Conservation (phyloP, 2,888 invertebrate genomes). For the Latrodectus hesperus region DNA sequence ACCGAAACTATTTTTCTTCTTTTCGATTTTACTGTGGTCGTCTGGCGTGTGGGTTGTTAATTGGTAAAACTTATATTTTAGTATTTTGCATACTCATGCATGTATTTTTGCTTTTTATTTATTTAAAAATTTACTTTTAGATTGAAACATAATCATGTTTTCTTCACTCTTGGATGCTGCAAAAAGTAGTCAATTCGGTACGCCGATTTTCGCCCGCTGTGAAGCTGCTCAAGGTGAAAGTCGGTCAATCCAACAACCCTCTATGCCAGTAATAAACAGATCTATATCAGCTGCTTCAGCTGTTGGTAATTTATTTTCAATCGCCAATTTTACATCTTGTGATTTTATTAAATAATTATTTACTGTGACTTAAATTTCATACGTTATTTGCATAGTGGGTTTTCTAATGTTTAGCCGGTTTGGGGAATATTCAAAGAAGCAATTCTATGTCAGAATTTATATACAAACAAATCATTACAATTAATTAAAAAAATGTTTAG, state of each 20-base stretch:
- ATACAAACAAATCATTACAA: too few relatives aligned
- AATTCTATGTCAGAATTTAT: neutral
- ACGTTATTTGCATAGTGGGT: neutral
- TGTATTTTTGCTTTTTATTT: too few relatives aligned
- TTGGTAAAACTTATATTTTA: too few relatives aligned
- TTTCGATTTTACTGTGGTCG: too few relatives aligned
- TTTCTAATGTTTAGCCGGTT: neutral
- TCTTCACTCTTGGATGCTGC: slow-evolving; percentile 73
- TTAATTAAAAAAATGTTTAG: too few relatives aligned
- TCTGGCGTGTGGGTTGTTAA: too few relatives aligned
- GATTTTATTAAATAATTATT: neutral
- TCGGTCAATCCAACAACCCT: slow-evolving; percentile 32
- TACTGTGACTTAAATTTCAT: neutral
- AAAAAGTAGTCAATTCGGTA: slow-evolving; percentile 74
- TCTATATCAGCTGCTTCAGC: slow-evolving; percentile 74
- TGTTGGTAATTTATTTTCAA: slow-evolving; percentile 35
- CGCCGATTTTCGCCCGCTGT: slow-evolving; percentile 74
- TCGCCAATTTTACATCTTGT: slow-evolving; percentile 50
- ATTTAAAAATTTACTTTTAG: too few relatives aligned
- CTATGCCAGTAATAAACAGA: slow-evolving; percentile 70
- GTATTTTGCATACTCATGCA: too few relatives aligned
- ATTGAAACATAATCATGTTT: slow-evolving; percentile 72
- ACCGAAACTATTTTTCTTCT: too few relatives aligned
- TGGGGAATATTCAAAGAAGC: neutral
- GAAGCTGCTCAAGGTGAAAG: slow-evolving; percentile 71